Percentiles rank a stretch among this genome's conserved stretches.
Conservation (phyloP, 2,113 vertebrate species). For the Callipepla californica region DNA sequence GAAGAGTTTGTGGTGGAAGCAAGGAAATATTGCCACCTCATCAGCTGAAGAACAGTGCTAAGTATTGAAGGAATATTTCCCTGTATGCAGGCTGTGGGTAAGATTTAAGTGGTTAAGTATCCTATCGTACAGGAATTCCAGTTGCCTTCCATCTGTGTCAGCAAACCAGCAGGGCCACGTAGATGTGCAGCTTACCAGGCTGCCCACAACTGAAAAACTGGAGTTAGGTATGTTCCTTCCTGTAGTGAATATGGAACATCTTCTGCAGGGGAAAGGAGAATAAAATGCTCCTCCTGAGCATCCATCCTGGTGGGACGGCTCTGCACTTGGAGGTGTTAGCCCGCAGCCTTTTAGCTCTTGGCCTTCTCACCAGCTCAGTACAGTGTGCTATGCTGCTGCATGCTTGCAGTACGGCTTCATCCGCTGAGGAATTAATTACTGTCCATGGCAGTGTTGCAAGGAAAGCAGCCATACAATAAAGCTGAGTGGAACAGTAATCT, state of each 20-base stretch:
- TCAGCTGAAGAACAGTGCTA: background rate
- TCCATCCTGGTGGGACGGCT: accelerated
- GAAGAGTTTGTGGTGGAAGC: background rate
- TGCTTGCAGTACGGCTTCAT: accelerated
- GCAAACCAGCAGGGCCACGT: background rate
- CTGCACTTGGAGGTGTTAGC: background rate
- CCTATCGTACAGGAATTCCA: background rate
- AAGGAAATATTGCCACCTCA: background rate
- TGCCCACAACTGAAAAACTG: background rate
- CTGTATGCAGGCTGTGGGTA: background rate
- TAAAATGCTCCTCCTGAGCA: accelerated
- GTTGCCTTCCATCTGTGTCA: background rate
- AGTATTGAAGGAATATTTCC: background rate
- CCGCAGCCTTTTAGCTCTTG: no score
- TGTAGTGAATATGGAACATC: background rate
- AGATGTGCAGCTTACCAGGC: background rate
- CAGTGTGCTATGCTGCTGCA: accelerated
- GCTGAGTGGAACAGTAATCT: background rate
- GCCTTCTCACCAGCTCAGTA: background rate
- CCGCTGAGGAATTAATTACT: background rate
- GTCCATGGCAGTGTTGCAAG: background rate
- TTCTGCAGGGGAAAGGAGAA: background rate
- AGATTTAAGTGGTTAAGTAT: background rate
- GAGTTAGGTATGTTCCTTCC: background rate
- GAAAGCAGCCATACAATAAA: background rate